These are phyloP conservation scores for Campylomormyrus tamandua DNA, from an alignment of 2,113 vertebrate species.

Conservation along the genomic window DNA sequence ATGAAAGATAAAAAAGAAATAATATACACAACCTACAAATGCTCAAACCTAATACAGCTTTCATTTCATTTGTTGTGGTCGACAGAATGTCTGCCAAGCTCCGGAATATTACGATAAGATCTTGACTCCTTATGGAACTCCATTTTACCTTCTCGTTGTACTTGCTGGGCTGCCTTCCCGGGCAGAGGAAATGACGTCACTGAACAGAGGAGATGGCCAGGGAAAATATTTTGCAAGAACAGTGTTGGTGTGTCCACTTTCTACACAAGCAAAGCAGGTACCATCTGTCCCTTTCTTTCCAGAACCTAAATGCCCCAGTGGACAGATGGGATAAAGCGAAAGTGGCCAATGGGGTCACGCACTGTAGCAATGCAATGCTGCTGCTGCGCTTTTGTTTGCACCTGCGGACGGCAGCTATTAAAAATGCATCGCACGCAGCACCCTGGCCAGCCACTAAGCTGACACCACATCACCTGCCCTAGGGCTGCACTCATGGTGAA, in stretches of 20 bases:
- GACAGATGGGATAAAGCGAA: background rate
- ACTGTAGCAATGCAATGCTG: background rate
- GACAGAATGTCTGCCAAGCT: background rate
- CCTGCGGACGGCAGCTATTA: background rate
- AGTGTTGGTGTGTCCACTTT: background rate
- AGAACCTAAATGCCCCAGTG: background rate
- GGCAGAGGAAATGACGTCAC: background rate
- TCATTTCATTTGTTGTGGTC: background rate
- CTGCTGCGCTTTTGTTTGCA: background rate
- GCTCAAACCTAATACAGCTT: background rate
- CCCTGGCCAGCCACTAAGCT: background rate
- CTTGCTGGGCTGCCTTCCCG: background rate
- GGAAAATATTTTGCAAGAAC: background rate
- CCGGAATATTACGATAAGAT: background rate
- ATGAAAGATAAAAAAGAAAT: background rate
- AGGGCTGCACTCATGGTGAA: background rate
- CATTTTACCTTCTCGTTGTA: background rate
- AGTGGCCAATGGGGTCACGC: background rate
- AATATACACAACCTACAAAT: background rate
- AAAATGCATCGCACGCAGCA: background rate
- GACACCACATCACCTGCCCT: background rate
- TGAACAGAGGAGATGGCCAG: background rate
- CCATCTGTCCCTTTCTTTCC: background rate
- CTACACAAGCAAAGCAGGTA: background rate
- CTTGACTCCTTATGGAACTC: background rate